These are phyloP conservation scores for Adelges cooleyi DNA, from an alignment of 1,140 invertebrate species.

Conservation along the genomic window DNA sequence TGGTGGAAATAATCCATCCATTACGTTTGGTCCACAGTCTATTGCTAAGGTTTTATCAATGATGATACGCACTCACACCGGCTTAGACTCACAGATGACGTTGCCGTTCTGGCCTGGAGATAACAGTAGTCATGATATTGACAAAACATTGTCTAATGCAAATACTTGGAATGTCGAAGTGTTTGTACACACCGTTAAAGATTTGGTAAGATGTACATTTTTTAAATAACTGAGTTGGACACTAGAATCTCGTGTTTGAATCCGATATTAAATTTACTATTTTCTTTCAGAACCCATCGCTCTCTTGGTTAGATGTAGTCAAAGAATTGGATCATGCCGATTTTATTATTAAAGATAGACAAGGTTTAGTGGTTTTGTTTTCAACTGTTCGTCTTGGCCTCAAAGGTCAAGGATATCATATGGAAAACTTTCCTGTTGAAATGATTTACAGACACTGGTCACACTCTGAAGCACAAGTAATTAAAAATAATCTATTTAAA, in stretches of 20 bases:
- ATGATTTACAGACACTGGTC: conserved; percentile 82
- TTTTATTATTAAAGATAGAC: conserved; percentile 76
- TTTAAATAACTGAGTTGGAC: not conserved
- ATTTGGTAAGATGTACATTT: conserved; percentile 47
- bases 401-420: conserved; percentile 56
- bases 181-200: conserved; percentile 81
- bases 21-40: conserved; percentile 45
- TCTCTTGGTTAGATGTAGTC: conserved; percentile 88
- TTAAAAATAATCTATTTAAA: not conserved
- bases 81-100: conserved; percentile 48
- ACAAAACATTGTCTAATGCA: conserved; percentile 35
- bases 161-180: conserved; percentile 87
- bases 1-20: conserved; percentile 49
- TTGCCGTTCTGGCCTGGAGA: conserved; percentile 30
- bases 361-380: conserved; percentile 67
- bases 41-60: conserved; percentile 73
- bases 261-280: no score
- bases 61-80: conserved; percentile 72
- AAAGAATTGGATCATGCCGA: conserved; percentile 79
- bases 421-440: conserved; percentile 76
- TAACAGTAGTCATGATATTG: conserved; percentile 29
- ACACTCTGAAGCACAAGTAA: conserved; percentile 70
- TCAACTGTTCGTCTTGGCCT: conserved; percentile 63
- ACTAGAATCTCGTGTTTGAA: no score
- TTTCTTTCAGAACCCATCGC: conserved; percentile 47